These are phyloP conservation scores for Neosalanx taihuensis DNA, from an alignment of 2,797 vertebrate genomes.

Conservation along the genomic window DNA sequence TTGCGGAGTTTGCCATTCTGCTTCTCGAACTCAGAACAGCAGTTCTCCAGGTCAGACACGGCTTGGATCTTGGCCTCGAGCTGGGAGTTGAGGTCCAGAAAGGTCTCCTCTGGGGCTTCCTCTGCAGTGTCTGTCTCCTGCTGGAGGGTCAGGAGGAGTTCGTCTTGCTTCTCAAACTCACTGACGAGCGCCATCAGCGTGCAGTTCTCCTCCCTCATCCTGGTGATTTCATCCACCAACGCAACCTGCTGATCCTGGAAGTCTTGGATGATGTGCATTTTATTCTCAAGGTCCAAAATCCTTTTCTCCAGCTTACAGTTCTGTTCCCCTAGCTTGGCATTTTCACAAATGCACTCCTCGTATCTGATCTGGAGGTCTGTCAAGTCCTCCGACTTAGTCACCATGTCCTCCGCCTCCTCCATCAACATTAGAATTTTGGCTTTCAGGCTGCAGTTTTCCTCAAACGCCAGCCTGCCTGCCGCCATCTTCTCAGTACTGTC, in stretches of 20 bases:
- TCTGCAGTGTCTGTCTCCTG: constrained; percentile 20
- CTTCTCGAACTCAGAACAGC: constrained; percentile 62
- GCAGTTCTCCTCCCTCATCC: constrained; percentile 58
- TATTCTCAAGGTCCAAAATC: constrained; percentile 57
- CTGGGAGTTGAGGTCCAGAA: constrained; percentile 30
- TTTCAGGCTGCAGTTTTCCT: constrained; percentile 67
- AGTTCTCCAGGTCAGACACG: constrained; percentile 41
- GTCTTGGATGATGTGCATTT: constrained; percentile 41
- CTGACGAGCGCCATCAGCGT: constrained; percentile 65
- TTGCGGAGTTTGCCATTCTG: constrained; percentile 57
- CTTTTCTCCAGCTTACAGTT: constrained; percentile 57
- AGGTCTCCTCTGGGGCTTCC: constrained; percentile 25
- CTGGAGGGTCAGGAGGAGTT: constrained; percentile 43
- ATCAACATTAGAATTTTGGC: constrained; percentile 55
- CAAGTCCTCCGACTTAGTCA: constrained; percentile 44
- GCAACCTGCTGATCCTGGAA: constrained; percentile 38
- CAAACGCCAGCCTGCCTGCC: constrained; percentile 51
- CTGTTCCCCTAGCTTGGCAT: constrained; percentile 55
- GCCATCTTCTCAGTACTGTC: constrained; percentile 53
- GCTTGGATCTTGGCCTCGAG: constrained; percentile 27
- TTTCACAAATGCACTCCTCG: constrained; percentile 65
- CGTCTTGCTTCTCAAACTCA: constrained; percentile 71
- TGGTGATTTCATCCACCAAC: constrained; percentile 58
- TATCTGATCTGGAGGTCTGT: constrained; percentile 41
- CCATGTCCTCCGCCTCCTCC: constrained; percentile 55